These are phyloP conservation scores for Spisula subtruncata DNA, from an alignment of 2,888 invertebrate species.

Conservation along the genomic window DNA sequence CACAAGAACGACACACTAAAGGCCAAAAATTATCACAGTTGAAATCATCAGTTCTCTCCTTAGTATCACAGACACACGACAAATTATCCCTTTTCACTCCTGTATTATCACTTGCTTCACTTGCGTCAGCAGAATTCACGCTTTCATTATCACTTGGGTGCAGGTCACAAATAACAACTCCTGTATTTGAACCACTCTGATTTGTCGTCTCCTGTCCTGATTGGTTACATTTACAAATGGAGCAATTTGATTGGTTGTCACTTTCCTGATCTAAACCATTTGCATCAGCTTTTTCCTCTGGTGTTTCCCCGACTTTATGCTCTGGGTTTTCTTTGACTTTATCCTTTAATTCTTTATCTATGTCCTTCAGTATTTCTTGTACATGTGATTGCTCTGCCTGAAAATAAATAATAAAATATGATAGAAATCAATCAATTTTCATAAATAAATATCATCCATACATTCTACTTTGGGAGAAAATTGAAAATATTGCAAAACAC, in stretches of 20 bases:
- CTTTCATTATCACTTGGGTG: too few species aligned
- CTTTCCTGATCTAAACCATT: background rate
- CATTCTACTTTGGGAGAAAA: too few species aligned
- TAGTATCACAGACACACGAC: slow-evolving; percentile 18
- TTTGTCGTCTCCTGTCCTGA: background rate
- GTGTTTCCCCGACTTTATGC: background rate
- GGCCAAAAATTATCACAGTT: slow-evolving; percentile 41
- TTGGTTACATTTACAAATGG: background rate
- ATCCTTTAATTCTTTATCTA: background rate
- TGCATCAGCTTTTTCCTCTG: background rate
- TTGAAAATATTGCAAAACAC: too few species aligned
- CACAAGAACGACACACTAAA: slow-evolving; percentile 40
- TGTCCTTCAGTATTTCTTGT: slow-evolving; percentile 24
- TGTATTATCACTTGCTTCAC: slow-evolving; percentile 12
- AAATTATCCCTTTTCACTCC: slow-evolving; percentile 25
- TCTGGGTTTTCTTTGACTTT: background rate
- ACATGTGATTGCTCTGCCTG: slow-evolving; percentile 38
- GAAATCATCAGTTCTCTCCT: background rate
- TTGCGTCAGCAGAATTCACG: background rate
- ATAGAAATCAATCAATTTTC: too few species aligned
- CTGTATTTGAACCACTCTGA: background rate
- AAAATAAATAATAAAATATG: slow-evolving; percentile 1
- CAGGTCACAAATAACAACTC: background rate
- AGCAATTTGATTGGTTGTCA: slow-evolving; percentile 30
- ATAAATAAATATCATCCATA: too few species aligned